Percentiles rank a stretch among this genome's conserved stretches.
These are phyloP conservation scores for Drosophila gunungcola DNA, from an alignment of 1,140 invertebrate genomes.

Conservation along the genomic window DNA sequence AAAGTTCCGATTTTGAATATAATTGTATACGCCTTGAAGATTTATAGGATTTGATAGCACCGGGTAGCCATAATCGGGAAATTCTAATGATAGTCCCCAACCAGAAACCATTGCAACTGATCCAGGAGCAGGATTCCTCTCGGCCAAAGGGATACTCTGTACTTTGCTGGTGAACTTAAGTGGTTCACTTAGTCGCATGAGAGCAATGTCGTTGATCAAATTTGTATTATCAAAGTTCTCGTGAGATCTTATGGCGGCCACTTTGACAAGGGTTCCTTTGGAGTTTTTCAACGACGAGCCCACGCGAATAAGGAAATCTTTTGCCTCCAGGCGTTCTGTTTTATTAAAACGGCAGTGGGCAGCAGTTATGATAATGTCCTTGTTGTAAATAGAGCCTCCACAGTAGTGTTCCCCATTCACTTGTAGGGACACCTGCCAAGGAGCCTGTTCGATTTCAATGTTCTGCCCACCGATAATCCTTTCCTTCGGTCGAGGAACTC, in stretches of 20 bases:
- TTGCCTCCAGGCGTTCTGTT: background rate
- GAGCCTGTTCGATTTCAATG: background rate
- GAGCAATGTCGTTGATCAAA: background rate
- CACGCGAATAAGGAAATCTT: background rate
- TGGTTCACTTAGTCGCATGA: background rate
- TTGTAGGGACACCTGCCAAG: conserved; percentile 3
- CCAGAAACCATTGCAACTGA: background rate
- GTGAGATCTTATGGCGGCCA: background rate
- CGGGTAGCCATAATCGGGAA: too few species aligned
- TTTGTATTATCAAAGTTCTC: background rate
- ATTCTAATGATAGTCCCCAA: background rate
- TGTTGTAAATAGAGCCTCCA: conserved; percentile 1
- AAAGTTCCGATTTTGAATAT: too few species aligned
- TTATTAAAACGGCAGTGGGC: background rate
- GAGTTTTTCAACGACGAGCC: background rate
- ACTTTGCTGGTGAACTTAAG: background rate
- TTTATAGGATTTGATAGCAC: background rate
- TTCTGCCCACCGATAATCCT: background rate
- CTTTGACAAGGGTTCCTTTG: background rate
- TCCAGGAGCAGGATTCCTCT: background rate
- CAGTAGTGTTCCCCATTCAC: fast-evolving
- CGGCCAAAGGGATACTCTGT: background rate
- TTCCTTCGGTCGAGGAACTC: background rate
- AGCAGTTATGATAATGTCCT: background rate
- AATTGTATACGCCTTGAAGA: background rate